Conservation (phyloP, 2,888 invertebrate genomes). For the Noctua comes region DNA sequence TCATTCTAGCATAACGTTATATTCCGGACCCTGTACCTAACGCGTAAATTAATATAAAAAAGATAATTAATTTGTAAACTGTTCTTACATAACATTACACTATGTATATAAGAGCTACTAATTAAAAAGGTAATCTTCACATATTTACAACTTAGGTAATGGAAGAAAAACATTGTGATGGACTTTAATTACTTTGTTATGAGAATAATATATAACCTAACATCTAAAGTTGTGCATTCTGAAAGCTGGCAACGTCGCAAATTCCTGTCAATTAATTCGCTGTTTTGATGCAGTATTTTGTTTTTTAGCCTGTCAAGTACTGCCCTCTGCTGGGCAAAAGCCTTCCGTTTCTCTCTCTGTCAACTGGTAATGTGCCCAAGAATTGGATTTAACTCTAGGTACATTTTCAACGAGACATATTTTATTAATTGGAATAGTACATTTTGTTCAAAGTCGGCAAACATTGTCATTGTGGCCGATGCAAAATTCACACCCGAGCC, state of each 20-base stretch:
- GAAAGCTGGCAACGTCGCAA: background rate
- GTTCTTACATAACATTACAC: background rate
- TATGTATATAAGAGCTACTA: background rate
- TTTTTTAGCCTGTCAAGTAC: too few relatives aligned
- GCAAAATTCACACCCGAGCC: too few relatives aligned
- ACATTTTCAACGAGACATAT: too few relatives aligned
- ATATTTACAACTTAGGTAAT: background rate
- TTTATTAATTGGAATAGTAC: too few relatives aligned
- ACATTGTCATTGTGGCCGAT: too few relatives aligned
- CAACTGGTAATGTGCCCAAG: too few relatives aligned
- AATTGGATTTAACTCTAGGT: too few relatives aligned
- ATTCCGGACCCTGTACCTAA: constrained; percentile 4
- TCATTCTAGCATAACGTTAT: background rate
- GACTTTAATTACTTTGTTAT: background rate
- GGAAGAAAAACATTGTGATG: constrained; percentile 2
- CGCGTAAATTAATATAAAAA: background rate
- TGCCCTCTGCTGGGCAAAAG: too few relatives aligned
- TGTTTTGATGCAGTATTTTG: too few relatives aligned
- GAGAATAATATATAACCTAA: background rate
- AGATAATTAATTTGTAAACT: background rate
- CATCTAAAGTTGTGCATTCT: background rate
- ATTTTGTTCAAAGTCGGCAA: too few relatives aligned
- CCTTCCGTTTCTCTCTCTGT: too few relatives aligned
- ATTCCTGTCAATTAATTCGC: background rate
- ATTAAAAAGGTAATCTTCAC: constrained; percentile 24